Evolutionary conservation across 2,888 invertebrate genomes (phyloP).

Genomic region (Drosophila anomalata): DNA sequence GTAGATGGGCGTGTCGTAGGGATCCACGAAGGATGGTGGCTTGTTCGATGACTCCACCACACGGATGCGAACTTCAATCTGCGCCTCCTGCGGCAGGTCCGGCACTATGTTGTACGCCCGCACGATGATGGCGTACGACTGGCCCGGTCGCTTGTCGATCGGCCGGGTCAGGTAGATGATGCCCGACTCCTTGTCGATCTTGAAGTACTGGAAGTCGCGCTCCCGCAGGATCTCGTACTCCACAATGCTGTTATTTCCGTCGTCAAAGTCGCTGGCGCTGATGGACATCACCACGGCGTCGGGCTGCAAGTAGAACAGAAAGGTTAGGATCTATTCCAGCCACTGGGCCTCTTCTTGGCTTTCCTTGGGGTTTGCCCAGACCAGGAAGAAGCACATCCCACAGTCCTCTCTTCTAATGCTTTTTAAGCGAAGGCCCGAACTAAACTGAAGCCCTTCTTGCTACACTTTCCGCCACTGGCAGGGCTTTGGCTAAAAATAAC

Average conservation of each 20-base stretch:
- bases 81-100: slow-evolving; percentile 85
- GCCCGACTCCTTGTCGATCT: slow-evolving; percentile 92
- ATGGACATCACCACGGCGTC: slow-evolving; percentile 91
- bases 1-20: slow-evolving; percentile 85
- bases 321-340: not conserved
- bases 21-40: slow-evolving; percentile 89
- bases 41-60: slow-evolving; percentile 95
- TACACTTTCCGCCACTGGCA: not conserved
- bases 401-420: not conserved
- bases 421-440: slow-evolving; percentile 4
- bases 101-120: slow-evolving; percentile 82
- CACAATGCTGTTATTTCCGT: slow-evolving; percentile 94
- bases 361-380: slow-evolving; percentile 50
- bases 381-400: slow-evolving; percentile 53
- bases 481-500: slow-evolving; percentile 18
- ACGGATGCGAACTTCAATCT: slow-evolving; percentile 91
- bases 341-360: slow-evolving; percentile 4
- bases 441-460: slow-evolving; percentile 37
- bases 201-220: slow-evolving; percentile 88
- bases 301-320: slow-evolving; percentile 74
- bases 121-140: slow-evolving; percentile 82
- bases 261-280: slow-evolving; percentile 96
- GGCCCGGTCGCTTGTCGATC: slow-evolving; percentile 82
- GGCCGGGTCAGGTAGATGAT: slow-evolving; percentile 88
- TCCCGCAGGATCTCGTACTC: slow-evolving; percentile 86